A percentile compares a stretch with the other conserved stretches of the same genome.
phyloP scores from a whole-genome alignment of 2,888 invertebrate species.

The Strigamia crassipes region DNA sequence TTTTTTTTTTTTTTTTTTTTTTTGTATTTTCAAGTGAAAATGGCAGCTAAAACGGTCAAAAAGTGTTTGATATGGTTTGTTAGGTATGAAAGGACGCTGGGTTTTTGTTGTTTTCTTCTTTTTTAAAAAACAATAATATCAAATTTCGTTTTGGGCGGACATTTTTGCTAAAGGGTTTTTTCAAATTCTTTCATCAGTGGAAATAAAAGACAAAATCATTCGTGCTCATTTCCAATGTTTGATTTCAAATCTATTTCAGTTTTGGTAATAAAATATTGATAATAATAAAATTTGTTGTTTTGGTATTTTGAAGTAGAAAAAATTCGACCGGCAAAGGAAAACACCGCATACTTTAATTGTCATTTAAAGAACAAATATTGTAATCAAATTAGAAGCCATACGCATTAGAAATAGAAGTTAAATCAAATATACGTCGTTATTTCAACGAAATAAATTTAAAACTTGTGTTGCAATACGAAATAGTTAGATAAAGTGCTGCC shows the following conservation, averaged over 20 bases:
- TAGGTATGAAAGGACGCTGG: constrained; percentile 3
- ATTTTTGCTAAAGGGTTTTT: not conserved
- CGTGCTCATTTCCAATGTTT: not conserved
- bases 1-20: too few species aligned
- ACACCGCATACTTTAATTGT: too few species aligned
- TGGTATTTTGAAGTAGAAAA: too few species aligned
- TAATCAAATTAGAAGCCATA: too few species aligned
- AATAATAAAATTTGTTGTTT: not conserved
- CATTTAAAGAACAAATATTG: too few species aligned
- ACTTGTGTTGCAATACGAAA: too few species aligned
- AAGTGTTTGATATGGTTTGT: not conserved
- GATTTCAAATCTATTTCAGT: not conserved
- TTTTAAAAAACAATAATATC: not conserved
- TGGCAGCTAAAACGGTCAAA: not conserved
- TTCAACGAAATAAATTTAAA: too few species aligned
- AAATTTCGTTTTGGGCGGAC: not conserved
- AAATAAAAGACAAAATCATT: not conserved
- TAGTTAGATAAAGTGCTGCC: too few species aligned
- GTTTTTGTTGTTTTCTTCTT: not conserved
- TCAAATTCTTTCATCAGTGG: not conserved
- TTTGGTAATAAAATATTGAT: constrained; percentile 13
- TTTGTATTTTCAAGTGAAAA: not conserved
- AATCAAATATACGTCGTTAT: too few species aligned
- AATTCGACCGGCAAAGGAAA: too few species aligned
- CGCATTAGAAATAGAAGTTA: too few species aligned